phyloP scores from a whole-genome alignment of 1,140 invertebrate genomes.

The Ectropis grisescens region DNA sequence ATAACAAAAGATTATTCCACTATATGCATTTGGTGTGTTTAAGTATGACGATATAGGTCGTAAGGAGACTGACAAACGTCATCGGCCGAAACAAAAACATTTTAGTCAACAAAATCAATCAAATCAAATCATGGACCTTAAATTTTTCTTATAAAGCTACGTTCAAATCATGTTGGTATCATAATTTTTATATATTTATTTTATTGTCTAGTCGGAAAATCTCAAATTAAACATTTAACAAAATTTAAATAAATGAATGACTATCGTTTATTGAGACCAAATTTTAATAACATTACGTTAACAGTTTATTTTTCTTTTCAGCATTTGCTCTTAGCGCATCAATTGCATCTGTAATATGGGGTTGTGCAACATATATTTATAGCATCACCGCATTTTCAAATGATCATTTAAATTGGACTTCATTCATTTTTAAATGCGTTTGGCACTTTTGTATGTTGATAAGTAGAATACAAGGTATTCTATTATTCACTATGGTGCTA shows the following conservation, averaged over 20 bases:
- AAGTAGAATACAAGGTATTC: slow-evolving; percentile 46
- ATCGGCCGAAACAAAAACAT: no score
- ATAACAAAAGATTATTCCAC: no score
- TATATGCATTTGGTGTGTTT: no score
- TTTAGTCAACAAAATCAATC: no score
- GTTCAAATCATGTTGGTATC: no score
- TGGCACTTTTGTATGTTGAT: slow-evolving; percentile 57
- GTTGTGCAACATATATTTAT: slow-evolving; percentile 54
- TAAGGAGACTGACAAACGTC: no score
- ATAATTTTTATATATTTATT: slow-evolving; percentile 1
- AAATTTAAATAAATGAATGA: no score
- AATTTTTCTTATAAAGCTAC: no score
- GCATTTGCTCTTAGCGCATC: slow-evolving; percentile 56
- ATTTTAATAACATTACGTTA: not conserved
- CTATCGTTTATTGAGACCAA: not conserved
- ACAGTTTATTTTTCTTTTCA: slow-evolving; percentile 25
- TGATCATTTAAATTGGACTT: slow-evolving; percentile 39
- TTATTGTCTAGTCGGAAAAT: not conserved
- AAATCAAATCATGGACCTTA: no score
- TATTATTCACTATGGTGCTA: slow-evolving; percentile 52
- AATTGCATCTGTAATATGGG: slow-evolving; percentile 55
- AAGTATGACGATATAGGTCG: no score
- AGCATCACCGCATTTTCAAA: slow-evolving; percentile 33
- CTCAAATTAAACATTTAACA: no score
- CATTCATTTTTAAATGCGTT: slow-evolving; percentile 36